These are phyloP conservation scores for Labeo rohita DNA, from an alignment of 2,113 vertebrate genomes.

Conservation along the genomic window DNA sequence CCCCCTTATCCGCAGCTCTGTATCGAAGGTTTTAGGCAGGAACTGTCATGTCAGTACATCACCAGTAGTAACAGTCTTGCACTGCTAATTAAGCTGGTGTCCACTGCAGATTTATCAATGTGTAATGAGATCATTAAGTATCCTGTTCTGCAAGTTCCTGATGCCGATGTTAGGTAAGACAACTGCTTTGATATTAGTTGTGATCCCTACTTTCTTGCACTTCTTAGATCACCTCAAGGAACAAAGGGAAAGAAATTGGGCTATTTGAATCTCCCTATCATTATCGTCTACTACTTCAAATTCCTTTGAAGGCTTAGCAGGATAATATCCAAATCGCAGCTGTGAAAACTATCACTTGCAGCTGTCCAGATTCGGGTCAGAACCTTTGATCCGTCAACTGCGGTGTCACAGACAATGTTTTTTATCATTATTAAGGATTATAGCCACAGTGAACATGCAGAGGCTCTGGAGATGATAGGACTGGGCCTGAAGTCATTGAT, in stretches of 20 bases:
- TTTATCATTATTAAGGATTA: neutral
- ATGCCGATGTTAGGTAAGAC: neutral
- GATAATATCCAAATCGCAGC: neutral
- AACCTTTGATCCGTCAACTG: neutral
- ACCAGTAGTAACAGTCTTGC: neutral
- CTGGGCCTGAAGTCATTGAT: constrained; percentile 32
- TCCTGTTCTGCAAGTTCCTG: neutral
- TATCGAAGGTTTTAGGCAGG: neutral
- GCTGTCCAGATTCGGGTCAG: neutral
- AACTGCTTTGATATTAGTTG: neutral
- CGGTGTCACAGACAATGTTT: constrained; percentile 12
- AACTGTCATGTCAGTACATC: neutral
- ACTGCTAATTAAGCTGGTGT: neutral
- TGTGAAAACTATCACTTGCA: constrained; percentile 21
- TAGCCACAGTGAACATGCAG: neutral
- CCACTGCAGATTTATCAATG: constrained; percentile 3
- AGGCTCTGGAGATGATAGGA: constrained; percentile 21
- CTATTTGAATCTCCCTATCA: constrained; percentile 36
- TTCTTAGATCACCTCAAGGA: constrained; percentile 26
- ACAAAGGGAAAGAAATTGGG: constrained; percentile 32
- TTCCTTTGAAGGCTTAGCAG: constrained; percentile 39
- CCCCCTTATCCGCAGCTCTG: neutral
- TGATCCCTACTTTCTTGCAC: neutral
- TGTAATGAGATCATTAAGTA: neutral
- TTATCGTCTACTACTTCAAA: constrained; percentile 13